Conservation (phyloP, 1,140 invertebrate species). For the Pseudomyrmex flavicornis region DNA sequence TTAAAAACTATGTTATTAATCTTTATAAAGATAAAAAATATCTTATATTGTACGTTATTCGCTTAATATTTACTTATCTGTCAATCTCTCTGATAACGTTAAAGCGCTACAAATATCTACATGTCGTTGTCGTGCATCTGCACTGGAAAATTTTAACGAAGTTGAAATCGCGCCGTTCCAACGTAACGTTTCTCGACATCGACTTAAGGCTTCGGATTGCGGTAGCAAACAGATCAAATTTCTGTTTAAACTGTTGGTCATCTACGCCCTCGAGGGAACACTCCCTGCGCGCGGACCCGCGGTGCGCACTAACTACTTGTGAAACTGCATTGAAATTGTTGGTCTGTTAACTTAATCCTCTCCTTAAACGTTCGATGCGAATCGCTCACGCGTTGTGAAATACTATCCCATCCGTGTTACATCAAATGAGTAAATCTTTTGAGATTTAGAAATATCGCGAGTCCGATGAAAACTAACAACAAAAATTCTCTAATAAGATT, state of each 20-base stretch:
- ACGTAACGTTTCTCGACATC: conserved; percentile 41
- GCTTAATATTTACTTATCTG: background rate
- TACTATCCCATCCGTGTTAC: background rate
- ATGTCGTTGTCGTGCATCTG: too few species aligned
- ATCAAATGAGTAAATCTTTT: too few species aligned
- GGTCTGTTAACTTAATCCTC: conserved; percentile 48
- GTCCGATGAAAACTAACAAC: too few species aligned
- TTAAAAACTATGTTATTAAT: too few species aligned
- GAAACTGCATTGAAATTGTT: conserved; percentile 55
- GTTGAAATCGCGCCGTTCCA: background rate
- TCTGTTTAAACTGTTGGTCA: conserved; percentile 60
- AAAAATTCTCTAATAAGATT: too few species aligned
- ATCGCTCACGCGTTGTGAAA: conserved; percentile 42
- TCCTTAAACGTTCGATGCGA: conserved; percentile 52
- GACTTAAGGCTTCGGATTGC: conserved; percentile 52
- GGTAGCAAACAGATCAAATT: conserved; percentile 57
- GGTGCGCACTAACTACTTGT: conserved; percentile 51
- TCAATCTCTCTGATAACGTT: too few species aligned
- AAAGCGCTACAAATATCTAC: too few species aligned
- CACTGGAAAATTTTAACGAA: conserved; percentile 19
- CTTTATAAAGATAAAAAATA: too few species aligned
- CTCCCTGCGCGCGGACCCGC: background rate
- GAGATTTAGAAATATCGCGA: too few species aligned
- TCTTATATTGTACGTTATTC: background rate
- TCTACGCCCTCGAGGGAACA: conserved; percentile 35